phyloP scores from a whole-genome alignment of 2,113 vertebrate species.

The Nipponia nippon region DNA sequence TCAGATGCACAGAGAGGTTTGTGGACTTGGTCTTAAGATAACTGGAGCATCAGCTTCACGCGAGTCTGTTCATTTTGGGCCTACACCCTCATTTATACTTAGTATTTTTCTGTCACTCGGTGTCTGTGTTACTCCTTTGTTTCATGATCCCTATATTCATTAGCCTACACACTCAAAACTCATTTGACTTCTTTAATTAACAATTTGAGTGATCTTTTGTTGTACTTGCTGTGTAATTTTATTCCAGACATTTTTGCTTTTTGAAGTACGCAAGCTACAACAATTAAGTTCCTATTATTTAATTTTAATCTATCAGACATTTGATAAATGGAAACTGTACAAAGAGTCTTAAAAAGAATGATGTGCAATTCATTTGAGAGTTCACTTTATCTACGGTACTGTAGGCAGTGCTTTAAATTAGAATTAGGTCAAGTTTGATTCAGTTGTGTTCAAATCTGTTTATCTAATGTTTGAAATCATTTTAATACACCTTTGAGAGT shows the following conservation, averaged over 20 bases:
- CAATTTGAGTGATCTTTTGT: constrained; percentile 27
- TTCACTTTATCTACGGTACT: not conserved
- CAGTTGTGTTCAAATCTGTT: not conserved
- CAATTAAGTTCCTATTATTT: constrained; percentile 8
- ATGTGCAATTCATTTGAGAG: not conserved
- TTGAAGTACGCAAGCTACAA: not conserved
- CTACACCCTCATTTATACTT: not conserved
- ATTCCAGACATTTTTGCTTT: not conserved
- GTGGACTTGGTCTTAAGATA: not conserved
- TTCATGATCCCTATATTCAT: not conserved
- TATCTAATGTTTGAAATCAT: not conserved
- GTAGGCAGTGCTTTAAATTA: not conserved
- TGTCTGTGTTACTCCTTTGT: not conserved
- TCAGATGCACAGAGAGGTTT: not conserved
- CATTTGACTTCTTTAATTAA: not conserved
- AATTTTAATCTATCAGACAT: not conserved
- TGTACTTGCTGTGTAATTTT: constrained; percentile 4
- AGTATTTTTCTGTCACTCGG: not conserved
- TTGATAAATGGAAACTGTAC: not conserved
- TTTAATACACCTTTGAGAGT: not conserved
- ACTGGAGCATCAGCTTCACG: not conserved
- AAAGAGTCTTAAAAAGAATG: not conserved
- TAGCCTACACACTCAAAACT: not conserved
- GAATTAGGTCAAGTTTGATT: constrained; percentile 6
- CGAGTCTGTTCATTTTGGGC: not conserved